A percentile compares a stretch with the other conserved stretches of the same genome.
Conservation (phyloP, 2,888 invertebrate genomes). For the Eremobia ochroleuca region DNA sequence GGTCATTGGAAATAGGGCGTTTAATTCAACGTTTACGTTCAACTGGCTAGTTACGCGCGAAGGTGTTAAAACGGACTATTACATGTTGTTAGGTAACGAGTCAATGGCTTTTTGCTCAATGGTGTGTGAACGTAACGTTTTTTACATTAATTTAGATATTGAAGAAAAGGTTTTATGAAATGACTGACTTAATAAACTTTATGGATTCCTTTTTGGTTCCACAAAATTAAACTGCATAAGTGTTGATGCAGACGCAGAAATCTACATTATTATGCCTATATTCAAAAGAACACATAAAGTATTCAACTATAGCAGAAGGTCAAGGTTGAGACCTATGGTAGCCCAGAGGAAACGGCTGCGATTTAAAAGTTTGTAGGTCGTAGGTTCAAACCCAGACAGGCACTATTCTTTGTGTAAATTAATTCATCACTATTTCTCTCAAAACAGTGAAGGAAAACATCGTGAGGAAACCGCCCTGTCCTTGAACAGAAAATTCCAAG, state of each 20-base stretch:
- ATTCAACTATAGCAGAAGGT: neutral
- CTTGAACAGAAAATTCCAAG: too few relatives aligned
- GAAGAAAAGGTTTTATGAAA: neutral
- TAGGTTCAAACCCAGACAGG: too few relatives aligned
- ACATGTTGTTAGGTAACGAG: conserved; percentile 27
- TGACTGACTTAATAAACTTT: neutral
- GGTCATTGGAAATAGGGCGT: conserved; percentile 28
- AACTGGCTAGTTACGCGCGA: conserved; percentile 25
- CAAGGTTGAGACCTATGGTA: neutral
- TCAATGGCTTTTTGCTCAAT: conserved; percentile 20
- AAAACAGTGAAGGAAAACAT: too few relatives aligned
- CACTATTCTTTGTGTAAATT: too few relatives aligned
- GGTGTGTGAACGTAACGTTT: neutral
- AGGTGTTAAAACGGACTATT: conserved; percentile 7
- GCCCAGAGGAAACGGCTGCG: too few relatives aligned
- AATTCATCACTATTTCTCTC: too few relatives aligned
- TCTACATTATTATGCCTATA: neutral
- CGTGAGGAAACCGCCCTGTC: too few relatives aligned
- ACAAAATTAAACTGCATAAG: neutral
- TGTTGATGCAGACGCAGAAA: neutral
- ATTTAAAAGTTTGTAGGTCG: too few relatives aligned
- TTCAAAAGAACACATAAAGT: neutral
- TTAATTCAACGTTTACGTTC: conserved; percentile 31
- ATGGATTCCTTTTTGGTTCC: neutral
- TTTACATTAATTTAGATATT: neutral